Conservation (phyloP, 2,797 vertebrate genomes). For the Tarsius wallacei region DNA sequence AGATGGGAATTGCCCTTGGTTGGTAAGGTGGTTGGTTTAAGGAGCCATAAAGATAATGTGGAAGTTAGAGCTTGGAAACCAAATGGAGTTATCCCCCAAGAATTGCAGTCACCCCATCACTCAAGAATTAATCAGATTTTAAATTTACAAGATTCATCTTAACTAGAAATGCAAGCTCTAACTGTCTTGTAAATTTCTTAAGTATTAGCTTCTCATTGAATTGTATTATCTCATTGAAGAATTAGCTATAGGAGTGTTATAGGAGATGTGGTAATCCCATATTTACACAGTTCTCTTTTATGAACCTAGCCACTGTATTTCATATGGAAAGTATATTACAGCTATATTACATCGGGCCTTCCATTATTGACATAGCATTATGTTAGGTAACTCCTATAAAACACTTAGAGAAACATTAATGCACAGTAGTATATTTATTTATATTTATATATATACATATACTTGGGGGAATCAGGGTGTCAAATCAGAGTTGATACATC, state of each 20-base stretch:
- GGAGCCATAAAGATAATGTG: constrained; percentile 47
- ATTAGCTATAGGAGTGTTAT: neutral
- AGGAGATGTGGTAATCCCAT: neutral
- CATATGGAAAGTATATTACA: constrained; percentile 49
- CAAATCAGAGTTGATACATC: neutral
- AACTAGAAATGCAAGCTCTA: constrained; percentile 6
- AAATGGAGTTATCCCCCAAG: neutral
- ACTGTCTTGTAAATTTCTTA: neutral
- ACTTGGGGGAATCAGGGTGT: neutral
- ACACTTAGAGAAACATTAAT: constrained; percentile 46
- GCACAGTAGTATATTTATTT: constrained; percentile 16
- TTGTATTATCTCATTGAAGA: neutral
- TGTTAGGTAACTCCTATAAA: neutral
- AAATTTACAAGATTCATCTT: constrained; percentile 71
- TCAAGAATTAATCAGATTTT: constrained; percentile 66
- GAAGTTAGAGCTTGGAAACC: constrained; percentile 66
- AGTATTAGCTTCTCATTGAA: neutral
- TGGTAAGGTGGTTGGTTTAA: constrained; percentile 65
- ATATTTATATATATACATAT: neutral
- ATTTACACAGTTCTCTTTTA: neutral
- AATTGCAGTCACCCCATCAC: neutral
- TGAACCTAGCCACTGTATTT: neutral
- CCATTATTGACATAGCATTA: neutral
- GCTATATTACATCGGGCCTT: constrained; percentile 55
- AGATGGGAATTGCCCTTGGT: neutral